phyloP scores from a whole-genome alignment of 2,113 vertebrate genomes.

The Phoenicopterus ruber region DNA sequence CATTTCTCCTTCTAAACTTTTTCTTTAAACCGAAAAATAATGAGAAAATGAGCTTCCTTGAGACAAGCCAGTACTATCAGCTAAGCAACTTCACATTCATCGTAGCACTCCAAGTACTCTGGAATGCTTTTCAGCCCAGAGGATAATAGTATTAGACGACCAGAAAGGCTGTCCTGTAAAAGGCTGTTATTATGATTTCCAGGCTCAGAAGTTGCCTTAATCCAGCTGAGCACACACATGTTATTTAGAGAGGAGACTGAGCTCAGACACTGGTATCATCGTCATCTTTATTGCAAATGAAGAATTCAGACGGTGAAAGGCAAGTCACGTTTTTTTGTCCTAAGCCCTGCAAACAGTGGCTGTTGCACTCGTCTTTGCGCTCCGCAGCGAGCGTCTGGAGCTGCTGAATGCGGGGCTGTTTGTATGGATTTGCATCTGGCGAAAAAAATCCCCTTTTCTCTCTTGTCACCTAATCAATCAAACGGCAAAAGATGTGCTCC shows the following conservation, averaged over 20 bases:
- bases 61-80: conserved; percentile 42
- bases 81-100: conserved; percentile 42
- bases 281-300: conserved; percentile 37
- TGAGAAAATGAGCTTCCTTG: conserved; percentile 38
- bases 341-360: conserved; percentile 31
- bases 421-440: neutral
- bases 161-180: conserved; percentile 57
- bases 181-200: conserved; percentile 58
- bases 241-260: conserved; percentile 48
- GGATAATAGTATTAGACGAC: conserved; percentile 55
- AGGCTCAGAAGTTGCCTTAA: conserved; percentile 55
- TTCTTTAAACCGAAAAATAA: conserved; percentile 25
- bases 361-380: neutral
- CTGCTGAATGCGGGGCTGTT: conserved; percentile 6
- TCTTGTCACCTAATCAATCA: conserved; percentile 27
- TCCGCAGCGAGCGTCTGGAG: neutral
- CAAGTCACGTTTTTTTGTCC: conserved; percentile 29
- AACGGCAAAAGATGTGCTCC: neutral
- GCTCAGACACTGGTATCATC: conserved; percentile 35
- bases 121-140: conserved; percentile 58
- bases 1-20: conserved; percentile 20
- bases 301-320: conserved; percentile 33
- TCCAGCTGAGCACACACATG: conserved; percentile 63
- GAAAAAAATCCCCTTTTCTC: neutral
- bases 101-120: conserved; percentile 21